These are phyloP conservation scores for Drosophila planitibia DNA, from an alignment of 2,888 invertebrate species.

Conservation along the genomic window DNA sequence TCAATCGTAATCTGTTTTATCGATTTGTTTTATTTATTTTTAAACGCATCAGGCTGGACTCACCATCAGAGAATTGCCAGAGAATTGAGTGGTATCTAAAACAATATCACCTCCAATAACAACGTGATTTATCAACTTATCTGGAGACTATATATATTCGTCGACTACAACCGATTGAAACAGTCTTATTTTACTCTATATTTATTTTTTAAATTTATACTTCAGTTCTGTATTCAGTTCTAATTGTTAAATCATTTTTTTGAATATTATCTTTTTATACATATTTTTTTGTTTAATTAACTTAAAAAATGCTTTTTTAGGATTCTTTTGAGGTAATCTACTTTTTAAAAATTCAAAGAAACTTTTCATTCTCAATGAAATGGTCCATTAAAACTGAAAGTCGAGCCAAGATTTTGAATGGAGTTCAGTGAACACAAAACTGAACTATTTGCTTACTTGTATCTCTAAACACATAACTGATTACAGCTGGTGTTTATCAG, in stretches of 20 bases:
- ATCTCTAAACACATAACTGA: constrained; percentile 24
- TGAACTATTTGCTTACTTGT: constrained; percentile 12
- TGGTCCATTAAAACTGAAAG: background rate
- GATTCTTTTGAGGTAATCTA: background rate
- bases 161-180: too few species aligned
- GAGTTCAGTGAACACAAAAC: background rate
- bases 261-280: too few species aligned
- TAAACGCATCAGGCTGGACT: background rate
- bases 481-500: constrained; percentile 21
- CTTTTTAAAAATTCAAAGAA: background rate
- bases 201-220: too few species aligned
- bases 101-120: too few species aligned
- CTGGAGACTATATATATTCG: too few species aligned
- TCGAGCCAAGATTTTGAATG: background rate
- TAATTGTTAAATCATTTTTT: too few species aligned
- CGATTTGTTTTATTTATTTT: too few species aligned
- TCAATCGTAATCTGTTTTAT: background rate
- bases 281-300: background rate
- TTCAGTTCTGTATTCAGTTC: too few species aligned
- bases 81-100: too few species aligned
- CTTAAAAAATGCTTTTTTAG: background rate
- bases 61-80: too few species aligned
- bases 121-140: too few species aligned
- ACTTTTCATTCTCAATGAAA: background rate
- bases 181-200: too few species aligned